phyloP scores from a whole-genome alignment of 2,888 invertebrate species.

The Drosophila lacicola region DNA sequence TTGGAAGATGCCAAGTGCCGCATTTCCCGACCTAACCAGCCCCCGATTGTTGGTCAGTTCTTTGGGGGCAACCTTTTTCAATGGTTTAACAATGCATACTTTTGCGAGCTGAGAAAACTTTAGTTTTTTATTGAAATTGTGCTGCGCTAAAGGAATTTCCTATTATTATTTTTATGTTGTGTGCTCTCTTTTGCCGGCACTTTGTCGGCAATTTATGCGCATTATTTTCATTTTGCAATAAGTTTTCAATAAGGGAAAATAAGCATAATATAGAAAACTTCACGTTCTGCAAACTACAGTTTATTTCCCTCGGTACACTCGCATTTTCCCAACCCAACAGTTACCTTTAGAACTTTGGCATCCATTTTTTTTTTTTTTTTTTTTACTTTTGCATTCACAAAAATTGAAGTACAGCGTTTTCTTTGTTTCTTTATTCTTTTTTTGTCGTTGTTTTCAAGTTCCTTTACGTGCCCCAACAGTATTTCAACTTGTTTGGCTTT shows the following conservation, averaged over 20 bases:
- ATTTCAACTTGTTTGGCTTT: conserved; percentile 27
- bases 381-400: conserved; percentile 6
- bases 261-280: conserved; percentile 59
- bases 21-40: neutral
- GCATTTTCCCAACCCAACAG: conserved; percentile 9
- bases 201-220: conserved; percentile 40
- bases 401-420: conserved; percentile 16
- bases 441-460: conserved; percentile 32
- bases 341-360: conserved; percentile 44
- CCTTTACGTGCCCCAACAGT: conserved; percentile 39
- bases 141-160: conserved; percentile 22
- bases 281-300: conserved; percentile 52
- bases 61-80: neutral
- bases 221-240: conserved; percentile 49
- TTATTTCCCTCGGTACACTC: conserved; percentile 21
- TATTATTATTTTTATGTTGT: conserved; percentile 23
- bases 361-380: conserved; percentile 22
- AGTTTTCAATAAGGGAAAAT: conserved; percentile 53
- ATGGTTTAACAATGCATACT: conserved; percentile 34
- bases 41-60: conserved; percentile 9
- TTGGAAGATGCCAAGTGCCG: neutral
- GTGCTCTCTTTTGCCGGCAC: conserved; percentile 26
- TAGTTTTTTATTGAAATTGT: conserved; percentile 28
- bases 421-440: conserved; percentile 4
- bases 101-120: conserved; percentile 22